A percentile compares a stretch with the other conserved stretches of the same genome.
Conservation (phyloP, 2,113 vertebrate genomes). For the Oreocharis arfaki region DNA sequence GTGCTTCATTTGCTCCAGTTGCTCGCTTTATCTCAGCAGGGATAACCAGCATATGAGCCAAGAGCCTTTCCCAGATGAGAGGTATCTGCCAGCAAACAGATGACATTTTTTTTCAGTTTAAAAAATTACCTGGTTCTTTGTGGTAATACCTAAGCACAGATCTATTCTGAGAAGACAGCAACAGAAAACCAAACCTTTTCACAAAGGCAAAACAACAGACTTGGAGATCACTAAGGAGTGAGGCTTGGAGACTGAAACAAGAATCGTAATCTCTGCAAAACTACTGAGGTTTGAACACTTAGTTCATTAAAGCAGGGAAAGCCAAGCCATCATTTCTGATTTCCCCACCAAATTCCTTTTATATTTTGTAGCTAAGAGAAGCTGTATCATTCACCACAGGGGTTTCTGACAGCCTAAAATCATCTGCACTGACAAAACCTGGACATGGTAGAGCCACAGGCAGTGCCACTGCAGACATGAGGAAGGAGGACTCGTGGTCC, state of each 20-base stretch:
- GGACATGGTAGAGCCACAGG: not conserved
- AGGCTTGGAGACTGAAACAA: not conserved
- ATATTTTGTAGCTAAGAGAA: conserved; percentile 15
- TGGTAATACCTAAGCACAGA: not conserved
- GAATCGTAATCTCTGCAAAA: not conserved
- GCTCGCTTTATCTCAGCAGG: conserved; percentile 31
- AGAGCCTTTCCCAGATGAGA: conserved; percentile 30
- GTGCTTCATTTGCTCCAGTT: conserved; percentile 20
- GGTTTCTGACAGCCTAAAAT: not conserved
- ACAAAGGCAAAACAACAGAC: not conserved
- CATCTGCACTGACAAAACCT: not conserved
- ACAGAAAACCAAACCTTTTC: conserved; percentile 13
- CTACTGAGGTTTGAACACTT: not conserved
- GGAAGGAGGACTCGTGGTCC: not conserved
- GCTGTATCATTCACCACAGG: not conserved
- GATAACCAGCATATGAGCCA: not conserved
- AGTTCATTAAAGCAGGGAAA: not conserved
- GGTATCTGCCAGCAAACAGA: not conserved
- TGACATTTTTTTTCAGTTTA: not conserved
- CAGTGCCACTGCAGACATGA: not conserved
- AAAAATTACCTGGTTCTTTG: not conserved
- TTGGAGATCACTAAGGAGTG: not conserved
- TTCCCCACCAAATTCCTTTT: conserved; percentile 43
- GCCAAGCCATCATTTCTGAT: not conserved
- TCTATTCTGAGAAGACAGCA: not conserved